Evolutionary conservation across 2,888 invertebrate species (phyloP), one percentile per base, ranked within the genome.

Genomic region (Atherix ibis): DNA sequence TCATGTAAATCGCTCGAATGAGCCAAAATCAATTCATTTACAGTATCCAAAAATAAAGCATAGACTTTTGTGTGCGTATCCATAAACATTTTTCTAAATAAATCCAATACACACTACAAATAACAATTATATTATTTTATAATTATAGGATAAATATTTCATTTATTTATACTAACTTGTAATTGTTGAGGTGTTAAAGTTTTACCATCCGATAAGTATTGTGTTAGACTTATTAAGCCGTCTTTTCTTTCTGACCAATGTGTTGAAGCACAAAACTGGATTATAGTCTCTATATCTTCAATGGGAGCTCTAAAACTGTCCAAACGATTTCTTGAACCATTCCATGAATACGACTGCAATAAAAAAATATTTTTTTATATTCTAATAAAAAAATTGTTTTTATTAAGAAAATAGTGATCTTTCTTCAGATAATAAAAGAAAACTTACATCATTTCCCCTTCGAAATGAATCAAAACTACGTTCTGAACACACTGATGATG

Each of bases 241-340:
- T 97, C 95, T 57, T 94, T 92, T 37, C 95, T 64, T 54, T 97
- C 95, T 24, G 84, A 80, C 91, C 94, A 92, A 51, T 87, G 84
- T 17, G 84, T 81, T 52, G 83, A 84, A 34, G 83, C 81, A 58
- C 92, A 84, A 46, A 81, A 73, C 25, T 77, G 76, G 42, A 94
- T 80, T 51, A 94, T 89, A 48, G 84, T 82, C 44, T 72, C 73
- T 44, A 85, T 79, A 52, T 84, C 82, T 70, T 89, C 71, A 44
- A 68, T 70, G 0, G 70, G 63, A 1, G 70, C 66, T 2, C 70
- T 66, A 27, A 65, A 66, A 52, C 68, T 70, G 48, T 80, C 76
- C 40, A 82, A 67, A 27, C 84, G 74, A 49, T 74, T 73, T 50
- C 76, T 78, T 10, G 83, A 82, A 32, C 84, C 84, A 49, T 78